phyloP scores from a whole-genome alignment of 2,888 invertebrate species.

The Nematopogon swammerdamellus region DNA sequence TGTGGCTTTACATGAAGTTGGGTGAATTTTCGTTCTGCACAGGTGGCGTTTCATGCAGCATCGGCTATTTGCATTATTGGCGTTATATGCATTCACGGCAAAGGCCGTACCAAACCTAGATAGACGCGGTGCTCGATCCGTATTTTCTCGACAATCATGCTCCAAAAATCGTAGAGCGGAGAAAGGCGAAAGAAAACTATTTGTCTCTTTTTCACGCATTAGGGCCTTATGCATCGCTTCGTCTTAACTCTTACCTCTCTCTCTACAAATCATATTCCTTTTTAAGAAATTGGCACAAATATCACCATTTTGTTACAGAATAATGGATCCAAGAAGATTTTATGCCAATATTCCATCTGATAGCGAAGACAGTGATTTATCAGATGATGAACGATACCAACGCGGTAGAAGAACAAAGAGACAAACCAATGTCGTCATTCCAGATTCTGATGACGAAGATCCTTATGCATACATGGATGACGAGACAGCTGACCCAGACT shows the following conservation, averaged over 20 bases:
- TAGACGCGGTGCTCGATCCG: too few relatives aligned
- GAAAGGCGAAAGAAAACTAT: too few relatives aligned
- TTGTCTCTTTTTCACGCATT: too few relatives aligned
- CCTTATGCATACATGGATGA: neutral
- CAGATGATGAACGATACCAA: neutral
- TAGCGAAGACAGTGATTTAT: constrained; percentile 3
- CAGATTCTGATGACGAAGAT: neutral
- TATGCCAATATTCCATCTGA: neutral
- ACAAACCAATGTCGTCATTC: neutral
- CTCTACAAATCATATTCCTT: too few relatives aligned
- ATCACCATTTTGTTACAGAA: neutral
- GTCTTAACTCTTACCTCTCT: too few relatives aligned
- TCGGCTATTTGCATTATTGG: neutral
- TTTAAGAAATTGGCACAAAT: neutral
- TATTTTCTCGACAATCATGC: too few relatives aligned
- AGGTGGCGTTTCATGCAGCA: neutral
- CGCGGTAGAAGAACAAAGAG: neutral
- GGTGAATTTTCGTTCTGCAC: neutral
- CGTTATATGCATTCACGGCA: neutral
- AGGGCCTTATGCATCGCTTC: too few relatives aligned
- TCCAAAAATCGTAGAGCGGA: too few relatives aligned
- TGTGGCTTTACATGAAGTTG: neutral
- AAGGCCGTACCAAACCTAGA: too few relatives aligned
- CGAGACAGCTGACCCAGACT: neutral
- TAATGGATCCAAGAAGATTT: neutral